These are phyloP conservation scores for Brienomyrus longianalis DNA, from an alignment of 2,113 vertebrate genomes.

Conservation along the genomic window DNA sequence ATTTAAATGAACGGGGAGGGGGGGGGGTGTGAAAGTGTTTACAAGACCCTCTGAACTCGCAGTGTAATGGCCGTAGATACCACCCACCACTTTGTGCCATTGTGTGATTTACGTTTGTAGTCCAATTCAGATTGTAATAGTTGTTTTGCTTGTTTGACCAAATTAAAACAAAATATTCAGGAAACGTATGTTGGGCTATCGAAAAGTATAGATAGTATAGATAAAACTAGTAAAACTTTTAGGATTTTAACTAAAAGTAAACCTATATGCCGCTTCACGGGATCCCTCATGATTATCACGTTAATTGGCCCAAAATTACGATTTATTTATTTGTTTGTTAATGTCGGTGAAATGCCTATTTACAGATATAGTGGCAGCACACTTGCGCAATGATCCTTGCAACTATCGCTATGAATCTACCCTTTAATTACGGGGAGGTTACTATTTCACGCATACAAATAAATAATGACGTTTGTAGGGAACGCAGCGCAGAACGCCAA, in stretches of 20 bases:
- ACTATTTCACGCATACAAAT: constrained; percentile 24
- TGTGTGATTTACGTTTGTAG: constrained; percentile 55
- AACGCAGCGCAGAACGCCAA: constrained; percentile 20
- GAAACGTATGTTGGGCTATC: neutral
- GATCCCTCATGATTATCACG: neutral
- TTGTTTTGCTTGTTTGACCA: neutral
- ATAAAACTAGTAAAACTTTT: neutral
- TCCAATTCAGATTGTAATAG: constrained; percentile 48
- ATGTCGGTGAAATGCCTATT: neutral
- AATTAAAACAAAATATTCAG: neutral
- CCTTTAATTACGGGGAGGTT: neutral
- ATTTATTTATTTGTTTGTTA: neutral
- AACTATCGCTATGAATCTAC: neutral
- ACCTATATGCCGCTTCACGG: neutral
- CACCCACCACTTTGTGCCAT: constrained; percentile 34
- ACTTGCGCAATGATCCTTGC: neutral
- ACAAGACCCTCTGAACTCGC: constrained; percentile 48
- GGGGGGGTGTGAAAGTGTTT: constrained; percentile 64
- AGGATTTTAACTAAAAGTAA: neutral
- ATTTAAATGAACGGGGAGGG: constrained; percentile 65
- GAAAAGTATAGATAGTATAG: neutral
- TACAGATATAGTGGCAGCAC: neutral
- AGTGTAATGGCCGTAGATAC: constrained; percentile 38
- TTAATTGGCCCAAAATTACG: neutral
- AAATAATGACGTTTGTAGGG: constrained; percentile 21